A percentile compares a stretch with the other conserved stretches of the same genome.
Evolutionary conservation across 2,113 vertebrate genomes (phyloP).

Genomic region (Fregata magnificens): DNA sequence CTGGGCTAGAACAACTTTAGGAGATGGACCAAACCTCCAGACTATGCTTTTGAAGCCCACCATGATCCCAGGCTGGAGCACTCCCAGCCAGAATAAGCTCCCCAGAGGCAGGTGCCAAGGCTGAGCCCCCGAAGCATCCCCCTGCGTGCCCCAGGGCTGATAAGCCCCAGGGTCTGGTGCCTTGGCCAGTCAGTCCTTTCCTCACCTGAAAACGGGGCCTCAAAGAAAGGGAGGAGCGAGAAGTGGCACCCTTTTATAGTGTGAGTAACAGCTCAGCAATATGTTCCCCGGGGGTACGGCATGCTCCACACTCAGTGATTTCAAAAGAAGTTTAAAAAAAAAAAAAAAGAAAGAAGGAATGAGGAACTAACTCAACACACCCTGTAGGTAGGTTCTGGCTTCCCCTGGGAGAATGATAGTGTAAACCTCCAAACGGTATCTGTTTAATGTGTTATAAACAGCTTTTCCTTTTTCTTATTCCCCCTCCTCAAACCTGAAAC

Average conservation of each 20-base stretch:
- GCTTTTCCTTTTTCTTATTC: neutral
- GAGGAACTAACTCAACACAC: slow-evolving; percentile 28
- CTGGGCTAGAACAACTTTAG: neutral
- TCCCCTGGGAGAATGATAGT: neutral
- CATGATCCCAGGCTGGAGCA: neutral
- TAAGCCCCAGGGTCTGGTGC: neutral
- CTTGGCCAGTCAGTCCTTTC: neutral
- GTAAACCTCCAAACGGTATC: neutral
- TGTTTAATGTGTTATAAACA: neutral
- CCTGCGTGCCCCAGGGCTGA: neutral
- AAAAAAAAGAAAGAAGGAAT: neutral
- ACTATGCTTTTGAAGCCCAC: neutral
- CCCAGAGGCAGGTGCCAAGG: neutral
- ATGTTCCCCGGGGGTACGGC: neutral
- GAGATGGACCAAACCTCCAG: neutral
- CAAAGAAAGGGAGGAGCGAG: neutral
- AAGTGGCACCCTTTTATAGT: neutral
- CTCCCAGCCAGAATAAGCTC: neutral
- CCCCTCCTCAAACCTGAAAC: neutral
- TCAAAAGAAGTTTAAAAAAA: neutral
- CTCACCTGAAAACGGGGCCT: neutral
- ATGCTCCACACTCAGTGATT: neutral
- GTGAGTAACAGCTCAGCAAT: slow-evolving; percentile 16
- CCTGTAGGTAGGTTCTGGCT: slow-evolving; percentile 29
- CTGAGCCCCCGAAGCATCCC: neutral